Conservation (phyloP, 2,888 invertebrate genomes). For the Ctenicera cuprea region DNA sequence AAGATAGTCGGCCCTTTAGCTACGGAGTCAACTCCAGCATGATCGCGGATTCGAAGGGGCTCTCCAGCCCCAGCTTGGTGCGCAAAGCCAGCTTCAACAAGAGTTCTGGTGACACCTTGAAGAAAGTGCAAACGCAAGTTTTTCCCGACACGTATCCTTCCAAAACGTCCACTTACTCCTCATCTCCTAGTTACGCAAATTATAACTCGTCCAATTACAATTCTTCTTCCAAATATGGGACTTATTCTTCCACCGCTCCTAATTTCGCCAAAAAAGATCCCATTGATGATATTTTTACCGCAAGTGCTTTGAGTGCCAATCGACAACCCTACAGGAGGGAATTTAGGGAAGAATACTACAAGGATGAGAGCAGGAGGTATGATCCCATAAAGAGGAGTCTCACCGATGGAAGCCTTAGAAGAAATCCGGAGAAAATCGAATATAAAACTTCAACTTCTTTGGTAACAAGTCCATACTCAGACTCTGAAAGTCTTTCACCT, state of each 20-base stretch:
- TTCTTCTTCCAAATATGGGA: slow-evolving; percentile 51
- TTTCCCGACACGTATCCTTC: slow-evolving; percentile 63
- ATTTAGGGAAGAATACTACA: slow-evolving; percentile 69
- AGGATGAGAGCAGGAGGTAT: slow-evolving; percentile 67
- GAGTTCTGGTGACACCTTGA: slow-evolving; percentile 69
- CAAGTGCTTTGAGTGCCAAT: slow-evolving; percentile 68
- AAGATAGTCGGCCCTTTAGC: slow-evolving; percentile 91
- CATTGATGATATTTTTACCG: slow-evolving; percentile 72
- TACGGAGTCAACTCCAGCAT: slow-evolving; percentile 80
- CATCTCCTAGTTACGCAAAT: slow-evolving; percentile 45
- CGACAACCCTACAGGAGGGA: slow-evolving; percentile 67
- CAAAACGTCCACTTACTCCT: slow-evolving; percentile 62
- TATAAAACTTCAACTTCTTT: slow-evolving; percentile 63
- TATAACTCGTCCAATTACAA: slow-evolving; percentile 41
- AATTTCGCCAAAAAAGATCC: slow-evolving; percentile 62
- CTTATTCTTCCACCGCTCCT: slow-evolving; percentile 49
- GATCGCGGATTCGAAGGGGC: slow-evolving; percentile 74
- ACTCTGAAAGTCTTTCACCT: slow-evolving; percentile 71
- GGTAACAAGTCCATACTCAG: slow-evolving; percentile 69
- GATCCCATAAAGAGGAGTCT: slow-evolving; percentile 70
- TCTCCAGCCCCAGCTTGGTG: slow-evolving; percentile 89
- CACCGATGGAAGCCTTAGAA: slow-evolving; percentile 69
- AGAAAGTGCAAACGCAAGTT: slow-evolving; percentile 71
- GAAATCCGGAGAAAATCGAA: slow-evolving; percentile 64
- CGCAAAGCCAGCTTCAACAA: slow-evolving; percentile 79